Evolutionary conservation across 2,113 vertebrate species (phyloP).

Genomic region (Poicephalus meyeri): DNA sequence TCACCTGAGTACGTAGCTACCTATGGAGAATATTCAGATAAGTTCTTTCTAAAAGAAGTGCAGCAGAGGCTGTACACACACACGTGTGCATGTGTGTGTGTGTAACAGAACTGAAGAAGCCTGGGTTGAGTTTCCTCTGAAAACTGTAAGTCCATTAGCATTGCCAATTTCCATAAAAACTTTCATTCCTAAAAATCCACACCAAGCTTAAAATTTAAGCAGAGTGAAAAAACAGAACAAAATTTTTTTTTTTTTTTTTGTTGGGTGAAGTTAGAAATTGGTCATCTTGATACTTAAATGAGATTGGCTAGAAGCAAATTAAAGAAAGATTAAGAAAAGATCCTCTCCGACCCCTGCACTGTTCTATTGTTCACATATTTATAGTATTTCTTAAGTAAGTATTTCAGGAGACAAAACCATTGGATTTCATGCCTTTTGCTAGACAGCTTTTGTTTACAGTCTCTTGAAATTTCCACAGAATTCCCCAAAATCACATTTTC

Average conservation of each 20-base stretch:
- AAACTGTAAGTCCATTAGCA: not conserved
- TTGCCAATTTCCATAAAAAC: not conserved
- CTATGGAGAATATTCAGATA: not conserved
- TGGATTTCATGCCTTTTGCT: not conserved
- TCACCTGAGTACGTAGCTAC: not conserved
- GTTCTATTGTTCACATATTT: not conserved
- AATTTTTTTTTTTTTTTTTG: not conserved
- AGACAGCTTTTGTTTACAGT: not conserved
- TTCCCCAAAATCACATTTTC: slow-evolving; percentile 9
- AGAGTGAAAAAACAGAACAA: not conserved
- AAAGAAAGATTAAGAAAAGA: not conserved
- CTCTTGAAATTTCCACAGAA: slow-evolving; percentile 1
- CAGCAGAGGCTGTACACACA: not conserved
- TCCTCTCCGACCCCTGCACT: not conserved
- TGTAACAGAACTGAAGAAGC: not conserved
- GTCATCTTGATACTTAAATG: not conserved
- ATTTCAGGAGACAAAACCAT: not conserved
- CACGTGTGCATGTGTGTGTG: not conserved
- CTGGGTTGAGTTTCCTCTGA: not conserved
- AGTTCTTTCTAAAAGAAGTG: not conserved
- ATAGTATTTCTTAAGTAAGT: not conserved
- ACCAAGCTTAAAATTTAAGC: not conserved
- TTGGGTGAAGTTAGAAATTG: not conserved
- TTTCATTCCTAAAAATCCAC: not conserved
- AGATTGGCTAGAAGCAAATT: not conserved